phyloP scores from a whole-genome alignment of 1,140 invertebrate species.

The Cataglyphis hispanica region DNA sequence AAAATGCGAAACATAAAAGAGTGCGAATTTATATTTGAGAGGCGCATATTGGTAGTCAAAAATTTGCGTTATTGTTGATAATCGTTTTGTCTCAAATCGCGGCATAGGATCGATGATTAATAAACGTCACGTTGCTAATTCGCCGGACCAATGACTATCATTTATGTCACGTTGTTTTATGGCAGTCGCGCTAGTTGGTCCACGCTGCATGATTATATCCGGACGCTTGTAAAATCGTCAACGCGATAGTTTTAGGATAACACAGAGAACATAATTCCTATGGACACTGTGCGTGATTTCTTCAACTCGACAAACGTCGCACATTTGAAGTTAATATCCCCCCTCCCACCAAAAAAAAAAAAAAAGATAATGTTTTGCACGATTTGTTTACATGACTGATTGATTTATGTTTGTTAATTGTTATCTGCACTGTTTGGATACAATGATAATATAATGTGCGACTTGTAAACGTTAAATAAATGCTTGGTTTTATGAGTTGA shows the following conservation, averaged over 20 bases:
- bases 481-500: background rate
- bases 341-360: background rate
- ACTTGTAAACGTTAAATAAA: background rate
- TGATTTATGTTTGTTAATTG: background rate
- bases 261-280: constrained; percentile 1
- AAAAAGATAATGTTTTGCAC: background rate
- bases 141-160: constrained; percentile 63
- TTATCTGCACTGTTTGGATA: background rate
- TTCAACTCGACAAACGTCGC: too few species aligned
- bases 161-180: constrained; percentile 59
- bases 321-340: background rate
- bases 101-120: constrained; percentile 50
- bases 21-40: constrained; percentile 8
- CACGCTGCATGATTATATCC: constrained; percentile 51
- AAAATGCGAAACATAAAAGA: background rate
- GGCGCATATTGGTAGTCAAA: background rate
- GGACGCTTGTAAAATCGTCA: constrained; percentile 49
- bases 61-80: constrained; percentile 5
- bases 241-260: constrained; percentile 20
- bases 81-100: background rate
- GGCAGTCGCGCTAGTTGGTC: constrained; percentile 19
- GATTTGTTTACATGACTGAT: background rate
- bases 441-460: background rate
- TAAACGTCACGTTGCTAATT: constrained; percentile 72
- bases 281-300: background rate